Conservation (phyloP, 2,888 invertebrate species). For the Trachelus troglodyta region DNA sequence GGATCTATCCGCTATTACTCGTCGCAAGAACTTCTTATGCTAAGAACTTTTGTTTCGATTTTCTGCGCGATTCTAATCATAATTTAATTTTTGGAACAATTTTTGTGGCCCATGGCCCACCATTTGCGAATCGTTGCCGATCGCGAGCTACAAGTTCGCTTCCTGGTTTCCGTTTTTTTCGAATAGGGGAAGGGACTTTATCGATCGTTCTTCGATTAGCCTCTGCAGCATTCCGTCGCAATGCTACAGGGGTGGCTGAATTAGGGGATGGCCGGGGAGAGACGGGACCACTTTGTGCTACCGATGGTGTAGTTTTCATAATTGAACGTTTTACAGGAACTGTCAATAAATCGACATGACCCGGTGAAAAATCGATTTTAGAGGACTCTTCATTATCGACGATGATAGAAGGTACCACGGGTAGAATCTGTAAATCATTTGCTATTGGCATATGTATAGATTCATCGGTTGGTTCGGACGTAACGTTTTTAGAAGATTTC, state of each 20-base stretch:
- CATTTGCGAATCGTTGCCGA: not conserved
- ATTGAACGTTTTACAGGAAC: not conserved
- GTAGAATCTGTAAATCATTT: not conserved
- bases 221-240: not conserved
- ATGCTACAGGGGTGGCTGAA: not conserved
- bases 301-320: not conserved
- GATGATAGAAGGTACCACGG: not conserved
- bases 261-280: not conserved
- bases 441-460: not conserved
- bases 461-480: not conserved
- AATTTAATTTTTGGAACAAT: not conserved
- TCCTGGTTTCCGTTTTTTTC: not conserved
- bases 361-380: not conserved
- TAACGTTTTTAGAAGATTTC: not conserved
- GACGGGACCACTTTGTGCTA: not conserved
- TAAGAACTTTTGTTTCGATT: not conserved
- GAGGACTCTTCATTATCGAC: not conserved
- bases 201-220: not conserved
- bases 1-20: not conserved
- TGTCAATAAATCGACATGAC: not conserved
- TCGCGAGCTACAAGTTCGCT: not conserved
- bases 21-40: not conserved
- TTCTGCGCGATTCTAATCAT: not conserved
- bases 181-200: not conserved
- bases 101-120: not conserved